These are phyloP conservation scores for Aphelenchoides fujianensis DNA, from an alignment of 1,140 invertebrate genomes.

Conservation along the genomic window DNA sequence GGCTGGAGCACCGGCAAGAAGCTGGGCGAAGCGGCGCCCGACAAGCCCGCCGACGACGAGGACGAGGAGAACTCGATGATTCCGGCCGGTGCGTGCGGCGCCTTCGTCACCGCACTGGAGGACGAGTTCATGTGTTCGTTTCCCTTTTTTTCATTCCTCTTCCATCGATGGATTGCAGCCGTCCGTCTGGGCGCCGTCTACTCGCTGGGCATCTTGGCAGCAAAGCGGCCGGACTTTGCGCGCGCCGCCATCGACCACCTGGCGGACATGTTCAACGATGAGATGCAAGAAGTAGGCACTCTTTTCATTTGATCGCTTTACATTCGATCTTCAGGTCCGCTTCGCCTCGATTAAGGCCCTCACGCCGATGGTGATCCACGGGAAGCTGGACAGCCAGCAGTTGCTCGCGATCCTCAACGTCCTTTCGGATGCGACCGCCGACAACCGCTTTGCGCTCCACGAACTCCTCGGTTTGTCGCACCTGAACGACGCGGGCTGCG, in stretches of 20 bases:
- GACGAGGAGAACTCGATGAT: conserved; percentile 78
- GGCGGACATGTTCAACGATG: conserved; percentile 99
- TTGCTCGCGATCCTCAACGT: conserved; percentile 89
- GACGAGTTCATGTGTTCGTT: conserved; percentile 84
- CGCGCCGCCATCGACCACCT: conserved; percentile 84
- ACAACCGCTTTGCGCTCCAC: conserved; percentile 89
- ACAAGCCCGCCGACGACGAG: conserved; percentile 72
- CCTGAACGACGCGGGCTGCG: conserved; percentile 82
- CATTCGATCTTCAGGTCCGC: too few species aligned
- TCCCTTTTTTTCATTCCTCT: too few species aligned
- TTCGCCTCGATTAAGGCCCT: conserved; percentile 56
- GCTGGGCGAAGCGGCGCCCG: conserved; percentile 79
- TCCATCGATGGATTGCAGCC: conserved; percentile 67
- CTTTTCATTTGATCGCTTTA: conserved; percentile 22
- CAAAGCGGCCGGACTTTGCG: conserved; percentile 80
- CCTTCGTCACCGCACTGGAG: conserved; percentile 95
- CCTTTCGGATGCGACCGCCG: conserved; percentile 84
- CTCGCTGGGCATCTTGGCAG: conserved; percentile 82
- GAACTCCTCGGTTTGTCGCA: conserved; percentile 79
- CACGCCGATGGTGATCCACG: conserved; percentile 67
- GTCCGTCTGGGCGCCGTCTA: conserved; percentile 89
- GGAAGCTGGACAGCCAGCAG: conserved; percentile 87
- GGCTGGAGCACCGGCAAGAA: conserved; percentile 87
- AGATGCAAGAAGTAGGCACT: conserved; percentile 96
- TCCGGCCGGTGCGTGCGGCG: conserved; percentile 89